Percentiles rank a stretch among this genome's conserved stretches.
Conservation (phyloP, 2,113 vertebrate species). For the Laticauda colubrina region DNA sequence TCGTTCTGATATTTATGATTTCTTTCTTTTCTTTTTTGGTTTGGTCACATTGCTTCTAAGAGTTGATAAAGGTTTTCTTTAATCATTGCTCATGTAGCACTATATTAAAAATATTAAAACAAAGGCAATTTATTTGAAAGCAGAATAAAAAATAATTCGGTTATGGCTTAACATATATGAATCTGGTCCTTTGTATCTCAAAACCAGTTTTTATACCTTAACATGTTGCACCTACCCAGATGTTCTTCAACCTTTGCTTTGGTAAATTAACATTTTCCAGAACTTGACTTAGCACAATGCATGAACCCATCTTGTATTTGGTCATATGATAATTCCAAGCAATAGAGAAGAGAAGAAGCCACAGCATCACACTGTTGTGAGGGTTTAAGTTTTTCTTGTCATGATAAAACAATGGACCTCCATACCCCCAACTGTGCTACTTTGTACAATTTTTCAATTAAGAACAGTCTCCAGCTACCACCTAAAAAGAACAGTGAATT, state of each 20-base stretch:
- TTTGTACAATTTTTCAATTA: neutral
- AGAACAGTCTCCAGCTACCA: neutral
- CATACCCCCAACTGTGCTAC: neutral
- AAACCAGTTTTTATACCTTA: neutral
- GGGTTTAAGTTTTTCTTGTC: neutral
- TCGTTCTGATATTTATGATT: neutral
- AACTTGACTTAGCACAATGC: neutral
- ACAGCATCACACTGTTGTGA: neutral
- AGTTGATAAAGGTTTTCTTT: neutral
- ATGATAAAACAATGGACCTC: neutral
- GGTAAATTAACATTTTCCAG: neutral
- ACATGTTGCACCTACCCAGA: neutral
- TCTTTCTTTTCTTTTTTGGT: neutral
- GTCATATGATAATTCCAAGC: neutral
- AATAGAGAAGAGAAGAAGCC: neutral
- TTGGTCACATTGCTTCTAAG: neutral
- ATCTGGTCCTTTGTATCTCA: neutral
- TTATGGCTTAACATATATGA: neutral
- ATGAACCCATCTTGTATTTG: neutral
- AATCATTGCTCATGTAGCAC: neutral
- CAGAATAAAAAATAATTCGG: neutral
- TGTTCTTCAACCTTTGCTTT: neutral
- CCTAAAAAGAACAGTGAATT: neutral
- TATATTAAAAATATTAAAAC: constrained; percentile 10
- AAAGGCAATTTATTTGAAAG: constrained; percentile 4